A percentile compares a stretch with the other conserved stretches of the same genome.
phyloP scores from a whole-genome alignment of 2,797 vertebrate genomes.

The Pogonophryne albipinna region DNA sequence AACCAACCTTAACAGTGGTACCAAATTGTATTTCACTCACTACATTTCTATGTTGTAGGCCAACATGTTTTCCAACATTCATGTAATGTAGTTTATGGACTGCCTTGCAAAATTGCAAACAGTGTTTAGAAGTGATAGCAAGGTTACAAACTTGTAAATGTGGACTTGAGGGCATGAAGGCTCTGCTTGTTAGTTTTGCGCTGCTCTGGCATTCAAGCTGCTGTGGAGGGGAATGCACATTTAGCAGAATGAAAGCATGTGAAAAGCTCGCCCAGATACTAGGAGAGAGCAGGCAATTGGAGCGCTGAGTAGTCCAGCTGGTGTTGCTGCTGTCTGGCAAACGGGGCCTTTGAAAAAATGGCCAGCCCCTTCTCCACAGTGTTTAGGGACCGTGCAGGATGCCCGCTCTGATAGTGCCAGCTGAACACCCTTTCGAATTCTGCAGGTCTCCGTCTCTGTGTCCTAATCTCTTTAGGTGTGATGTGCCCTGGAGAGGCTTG shows the following conservation, averaged over 20 bases:
- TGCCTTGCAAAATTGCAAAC: slow-evolving; percentile 72
- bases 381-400: slow-evolving; percentile 87
- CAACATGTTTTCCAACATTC: slow-evolving; percentile 52
- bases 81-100: slow-evolving; percentile 68
- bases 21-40: slow-evolving; percentile 40
- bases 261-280: slow-evolving; percentile 76
- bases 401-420: slow-evolving; percentile 86
- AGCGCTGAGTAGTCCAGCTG: slow-evolving; percentile 74
- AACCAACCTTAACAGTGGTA: slow-evolving; percentile 17
- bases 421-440: slow-evolving; percentile 86
- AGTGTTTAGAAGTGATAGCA: slow-evolving; percentile 76
- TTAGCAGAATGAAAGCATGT: slow-evolving; percentile 75
- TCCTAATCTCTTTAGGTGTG: slow-evolving; percentile 91
- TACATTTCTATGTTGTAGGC: slow-evolving; percentile 26
- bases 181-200: slow-evolving; percentile 75
- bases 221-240: slow-evolving; percentile 74
- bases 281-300: slow-evolving; percentile 69
- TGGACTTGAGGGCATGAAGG: slow-evolving; percentile 72
- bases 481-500: slow-evolving; percentile 86
- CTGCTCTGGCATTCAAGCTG: slow-evolving; percentile 62
- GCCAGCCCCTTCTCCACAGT: slow-evolving; percentile 85
- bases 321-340: slow-evolving; percentile 73
- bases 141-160: slow-evolving; percentile 79
- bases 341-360: slow-evolving; percentile 78
- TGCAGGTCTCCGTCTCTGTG: slow-evolving; percentile 88